Evolutionary conservation across 92 coral and sea anemone genomes (phyloP).

Genomic region (Pocillopora grandis): DNA sequence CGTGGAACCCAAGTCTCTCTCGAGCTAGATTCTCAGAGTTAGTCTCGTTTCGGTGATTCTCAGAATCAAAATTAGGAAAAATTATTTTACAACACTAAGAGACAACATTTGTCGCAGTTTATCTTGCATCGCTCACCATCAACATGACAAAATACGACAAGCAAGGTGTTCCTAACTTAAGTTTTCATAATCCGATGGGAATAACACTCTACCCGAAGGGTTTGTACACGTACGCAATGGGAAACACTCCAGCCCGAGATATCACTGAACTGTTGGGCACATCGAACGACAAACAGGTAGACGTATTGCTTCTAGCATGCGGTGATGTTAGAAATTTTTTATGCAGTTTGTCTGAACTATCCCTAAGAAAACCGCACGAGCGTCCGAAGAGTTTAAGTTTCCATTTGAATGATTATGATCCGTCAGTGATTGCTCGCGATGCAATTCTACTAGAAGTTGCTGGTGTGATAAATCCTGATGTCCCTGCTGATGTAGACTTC

Average conservation of each 20-base stretch:
- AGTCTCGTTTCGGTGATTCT: background rate
- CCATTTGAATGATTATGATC: slow-evolving; percentile 67
- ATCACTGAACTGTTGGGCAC: slow-evolving; percentile 53
- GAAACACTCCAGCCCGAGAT: slow-evolving; percentile 54
- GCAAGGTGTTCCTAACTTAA: slow-evolving; percentile 50
- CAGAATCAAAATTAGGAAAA: background rate
- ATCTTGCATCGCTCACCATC: background rate
- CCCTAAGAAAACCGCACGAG: slow-evolving; percentile 44
- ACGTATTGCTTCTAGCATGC: slow-evolving; percentile 60
- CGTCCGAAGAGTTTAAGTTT: slow-evolving; percentile 47
- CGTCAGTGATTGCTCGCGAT: slow-evolving; percentile 58
- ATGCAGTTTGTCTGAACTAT: slow-evolving; percentile 57
- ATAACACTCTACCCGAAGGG: slow-evolving; percentile 42
- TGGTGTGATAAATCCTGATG: slow-evolving; percentile 42
- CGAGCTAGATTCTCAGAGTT: too few relatives aligned
- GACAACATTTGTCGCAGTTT: background rate
- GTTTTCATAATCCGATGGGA: slow-evolving; percentile 61
- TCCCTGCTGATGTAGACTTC: slow-evolving; percentile 37
- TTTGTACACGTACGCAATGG: slow-evolving; percentile 50
- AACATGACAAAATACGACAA: slow-evolving; percentile 48
- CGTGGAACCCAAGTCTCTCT: slow-evolving; percentile 34
- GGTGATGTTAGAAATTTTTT: slow-evolving; percentile 67
- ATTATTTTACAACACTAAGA: background rate
- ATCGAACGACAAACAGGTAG: slow-evolving; percentile 27
- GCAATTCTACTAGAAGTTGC: slow-evolving; percentile 54